These are phyloP conservation scores for sheep (Ovis aries) DNA, from an alignment of 2,113 vertebrate species.

Conservation along the genomic window DNA sequence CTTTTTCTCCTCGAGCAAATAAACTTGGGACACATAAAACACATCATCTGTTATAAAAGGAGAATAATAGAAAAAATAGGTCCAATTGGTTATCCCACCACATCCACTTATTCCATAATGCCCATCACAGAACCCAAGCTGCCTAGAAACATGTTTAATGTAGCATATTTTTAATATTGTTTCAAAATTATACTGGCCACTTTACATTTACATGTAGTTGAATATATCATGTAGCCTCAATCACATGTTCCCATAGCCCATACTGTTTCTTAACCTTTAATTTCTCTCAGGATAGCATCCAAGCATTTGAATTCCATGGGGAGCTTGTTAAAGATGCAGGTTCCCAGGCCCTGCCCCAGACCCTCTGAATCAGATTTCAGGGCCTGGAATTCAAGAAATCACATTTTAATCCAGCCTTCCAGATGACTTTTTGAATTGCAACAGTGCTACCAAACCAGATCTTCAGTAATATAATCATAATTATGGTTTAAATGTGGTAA, in stretches of 20 bases:
- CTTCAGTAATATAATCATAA: background rate
- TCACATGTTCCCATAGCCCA: background rate
- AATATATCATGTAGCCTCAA: background rate
- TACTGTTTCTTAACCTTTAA: background rate
- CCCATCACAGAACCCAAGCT: background rate
- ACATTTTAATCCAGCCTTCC: background rate
- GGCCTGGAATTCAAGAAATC: background rate
- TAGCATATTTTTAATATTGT: background rate
- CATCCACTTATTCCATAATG: background rate
- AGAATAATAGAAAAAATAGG: background rate
- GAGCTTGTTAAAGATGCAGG: background rate
- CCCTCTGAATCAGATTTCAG: background rate
- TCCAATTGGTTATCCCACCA: background rate
- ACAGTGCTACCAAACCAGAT: background rate
- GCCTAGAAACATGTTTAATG: background rate
- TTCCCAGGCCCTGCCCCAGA: background rate
- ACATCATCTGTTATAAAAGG: background rate
- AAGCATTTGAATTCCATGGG: background rate
- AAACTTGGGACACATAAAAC: conserved; percentile 46
- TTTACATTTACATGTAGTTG: background rate
- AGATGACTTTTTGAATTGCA: background rate
- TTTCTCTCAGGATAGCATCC: background rate
- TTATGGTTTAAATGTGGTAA: background rate
- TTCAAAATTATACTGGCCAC: background rate
- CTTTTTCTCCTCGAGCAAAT: conserved; percentile 67